Conservation (phyloP, 2,888 invertebrate species). For the Drosophila flavopinicola region DNA sequence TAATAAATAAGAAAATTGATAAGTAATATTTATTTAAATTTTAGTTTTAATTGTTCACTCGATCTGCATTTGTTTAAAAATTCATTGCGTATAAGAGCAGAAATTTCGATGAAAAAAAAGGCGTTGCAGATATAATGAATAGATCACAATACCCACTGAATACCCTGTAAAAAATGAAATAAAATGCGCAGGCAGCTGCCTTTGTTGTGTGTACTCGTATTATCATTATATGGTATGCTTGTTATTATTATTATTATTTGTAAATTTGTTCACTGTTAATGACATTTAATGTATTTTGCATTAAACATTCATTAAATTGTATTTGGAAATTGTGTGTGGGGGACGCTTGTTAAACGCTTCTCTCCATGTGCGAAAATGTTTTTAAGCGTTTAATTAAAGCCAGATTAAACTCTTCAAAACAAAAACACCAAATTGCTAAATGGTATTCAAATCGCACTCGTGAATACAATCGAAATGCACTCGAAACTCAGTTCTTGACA, state of each 20-base stretch:
- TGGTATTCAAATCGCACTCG: conserved; percentile 14
- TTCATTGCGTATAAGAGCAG: too few species aligned
- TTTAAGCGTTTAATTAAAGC: conserved; percentile 36
- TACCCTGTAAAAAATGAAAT: conserved; percentile 8
- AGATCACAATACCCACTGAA: background rate
- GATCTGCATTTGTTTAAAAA: too few species aligned
- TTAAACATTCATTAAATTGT: conserved; percentile 48
- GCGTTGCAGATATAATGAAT: background rate
- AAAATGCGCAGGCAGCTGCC: conserved; percentile 42
- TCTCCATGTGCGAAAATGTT: conserved; percentile 7
- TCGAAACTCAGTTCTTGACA: conserved; percentile 61
- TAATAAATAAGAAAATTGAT: too few species aligned
- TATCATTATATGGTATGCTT: conserved; percentile 28
- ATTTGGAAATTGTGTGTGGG: conserved; percentile 28
- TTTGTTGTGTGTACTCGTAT: conserved; percentile 22
- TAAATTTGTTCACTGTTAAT: conserved; percentile 14
- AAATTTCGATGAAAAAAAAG: background rate
- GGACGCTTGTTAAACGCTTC: conserved; percentile 15
- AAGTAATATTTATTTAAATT: too few species aligned
- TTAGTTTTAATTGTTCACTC: too few species aligned
- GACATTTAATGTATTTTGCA: conserved; percentile 33
- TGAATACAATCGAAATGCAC: conserved; percentile 13
- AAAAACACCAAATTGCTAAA: conserved; percentile 7
- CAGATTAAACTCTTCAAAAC: conserved; percentile 31
- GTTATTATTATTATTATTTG: conserved; percentile 19